Conservation (phyloP, 2,113 vertebrate genomes). For the Heptranchias perlo region DNA sequence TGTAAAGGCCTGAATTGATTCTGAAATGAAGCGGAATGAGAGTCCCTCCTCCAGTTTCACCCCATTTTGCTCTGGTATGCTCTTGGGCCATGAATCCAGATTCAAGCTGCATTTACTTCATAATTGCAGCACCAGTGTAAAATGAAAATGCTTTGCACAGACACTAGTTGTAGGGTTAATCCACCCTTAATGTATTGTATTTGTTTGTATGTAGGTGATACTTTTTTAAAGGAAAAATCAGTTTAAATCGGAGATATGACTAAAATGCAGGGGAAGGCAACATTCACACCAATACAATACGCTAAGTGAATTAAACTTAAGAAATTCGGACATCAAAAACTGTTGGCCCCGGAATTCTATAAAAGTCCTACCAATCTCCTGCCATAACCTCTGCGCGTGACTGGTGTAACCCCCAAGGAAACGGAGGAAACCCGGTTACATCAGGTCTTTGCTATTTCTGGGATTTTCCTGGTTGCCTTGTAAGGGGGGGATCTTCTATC, state of each 20-base stretch:
- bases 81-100: not conserved
- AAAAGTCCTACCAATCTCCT: not conserved
- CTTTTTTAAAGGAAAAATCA: not conserved
- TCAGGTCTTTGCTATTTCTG: not conserved
- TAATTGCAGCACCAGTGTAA: not conserved
- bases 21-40: not conserved
- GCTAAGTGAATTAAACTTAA: not conserved
- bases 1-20: not conserved
- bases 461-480: not conserved
- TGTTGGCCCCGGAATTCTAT: not conserved
- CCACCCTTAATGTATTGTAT: not conserved
- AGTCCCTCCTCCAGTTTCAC: not conserved
- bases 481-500: not conserved
- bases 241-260: too few relatives aligned
- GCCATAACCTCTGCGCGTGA: not conserved
- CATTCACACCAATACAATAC: not conserved
- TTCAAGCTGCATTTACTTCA: not conserved
- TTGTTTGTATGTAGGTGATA: not conserved
- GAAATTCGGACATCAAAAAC: not conserved
- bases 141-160: not conserved
- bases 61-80: not conserved
- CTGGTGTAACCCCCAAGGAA: not conserved
- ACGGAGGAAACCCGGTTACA: not conserved
- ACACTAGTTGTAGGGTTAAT: too few relatives aligned
- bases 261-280: not conserved